phyloP scores from a whole-genome alignment of 1,140 invertebrate genomes.

The Cyrtorhinus lividipennis region DNA sequence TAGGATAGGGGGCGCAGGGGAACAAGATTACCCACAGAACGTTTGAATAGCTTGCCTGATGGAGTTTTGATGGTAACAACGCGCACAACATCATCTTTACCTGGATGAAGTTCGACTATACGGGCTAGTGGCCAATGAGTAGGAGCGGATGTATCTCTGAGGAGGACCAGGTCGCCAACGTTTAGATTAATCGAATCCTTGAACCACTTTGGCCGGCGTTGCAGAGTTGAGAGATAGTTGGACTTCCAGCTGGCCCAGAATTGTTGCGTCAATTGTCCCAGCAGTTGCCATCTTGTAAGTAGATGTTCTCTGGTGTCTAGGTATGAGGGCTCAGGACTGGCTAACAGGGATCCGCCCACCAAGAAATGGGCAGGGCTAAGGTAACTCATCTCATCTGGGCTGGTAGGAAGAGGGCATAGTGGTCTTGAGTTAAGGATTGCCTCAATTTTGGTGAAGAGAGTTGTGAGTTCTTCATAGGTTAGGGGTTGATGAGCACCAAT shows the following conservation, averaged over 20 bases:
- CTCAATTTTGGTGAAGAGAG: conserved; percentile 27
- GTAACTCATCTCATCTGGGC: conserved; percentile 26
- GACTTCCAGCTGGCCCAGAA: conserved; percentile 26
- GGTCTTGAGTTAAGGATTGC: conserved; percentile 30
- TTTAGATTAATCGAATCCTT: conserved; percentile 19
- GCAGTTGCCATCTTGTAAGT: conserved; percentile 22
- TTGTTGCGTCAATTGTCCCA: conserved; percentile 21
- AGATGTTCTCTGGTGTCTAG: conserved; percentile 19
- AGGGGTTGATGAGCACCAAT: conserved; percentile 24
- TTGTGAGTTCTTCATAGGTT: conserved; percentile 27
- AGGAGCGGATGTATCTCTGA: conserved; percentile 28
- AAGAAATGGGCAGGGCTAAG: conserved; percentile 30
- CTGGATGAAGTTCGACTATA: conserved; percentile 16
- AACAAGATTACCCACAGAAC: background rate
- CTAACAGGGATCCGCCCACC: conserved; percentile 22
- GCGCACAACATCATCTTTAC: conserved; percentile 8
- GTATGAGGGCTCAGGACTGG: conserved; percentile 17
- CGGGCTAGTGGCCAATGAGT: conserved; percentile 17
- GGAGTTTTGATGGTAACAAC: conserved; percentile 6
- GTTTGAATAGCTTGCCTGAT: too few relatives aligned
- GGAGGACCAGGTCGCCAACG: conserved; percentile 27
- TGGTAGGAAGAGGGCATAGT: conserved; percentile 28
- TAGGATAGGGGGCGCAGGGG: background rate
- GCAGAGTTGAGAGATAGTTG: conserved; percentile 26
- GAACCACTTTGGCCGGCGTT: conserved; percentile 27